Conservation (phyloP, 2,797 vertebrate genomes). For the Sciurus vulgaris region DNA sequence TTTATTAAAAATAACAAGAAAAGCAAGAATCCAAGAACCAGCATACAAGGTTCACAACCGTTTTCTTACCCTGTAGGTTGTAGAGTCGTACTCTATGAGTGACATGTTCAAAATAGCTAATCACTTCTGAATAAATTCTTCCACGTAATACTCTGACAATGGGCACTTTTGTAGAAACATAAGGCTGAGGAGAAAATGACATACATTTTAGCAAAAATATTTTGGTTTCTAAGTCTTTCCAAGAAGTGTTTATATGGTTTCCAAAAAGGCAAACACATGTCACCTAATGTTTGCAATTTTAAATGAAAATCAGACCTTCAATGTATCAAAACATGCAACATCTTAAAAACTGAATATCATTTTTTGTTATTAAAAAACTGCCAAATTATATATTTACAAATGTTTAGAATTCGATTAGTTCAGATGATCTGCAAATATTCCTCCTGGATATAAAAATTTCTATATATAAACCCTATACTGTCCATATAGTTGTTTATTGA, state of each 20-base stretch:
- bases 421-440: slow-evolving; percentile 23
- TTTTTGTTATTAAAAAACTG: neutral
- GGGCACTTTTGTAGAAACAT: slow-evolving; percentile 88
- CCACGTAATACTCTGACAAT: slow-evolving; percentile 91
- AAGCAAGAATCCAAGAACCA: slow-evolving; percentile 20
- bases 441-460: slow-evolving; percentile 14
- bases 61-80: slow-evolving; percentile 91
- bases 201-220: slow-evolving; percentile 65
- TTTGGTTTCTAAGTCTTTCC: slow-evolving; percentile 54
- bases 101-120: slow-evolving; percentile 91
- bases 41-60: neutral
- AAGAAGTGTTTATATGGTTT: slow-evolving; percentile 49
- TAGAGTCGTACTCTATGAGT: slow-evolving; percentile 92
- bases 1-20: slow-evolving; percentile 30
- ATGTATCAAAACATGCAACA: neutral
- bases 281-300: neutral
- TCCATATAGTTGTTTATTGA: slow-evolving; percentile 18
- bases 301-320: slow-evolving; percentile 57
- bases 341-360: neutral
- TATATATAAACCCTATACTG: neutral
- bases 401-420: slow-evolving; percentile 15
- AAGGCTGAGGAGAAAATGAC: slow-evolving; percentile 88
- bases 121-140: slow-evolving; percentile 93
- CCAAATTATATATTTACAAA: slow-evolving; percentile 33
- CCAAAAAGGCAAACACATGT: neutral